Conservation (phyloP, 2,113 vertebrate species). For the Ivindomyrus marchei region DNA sequence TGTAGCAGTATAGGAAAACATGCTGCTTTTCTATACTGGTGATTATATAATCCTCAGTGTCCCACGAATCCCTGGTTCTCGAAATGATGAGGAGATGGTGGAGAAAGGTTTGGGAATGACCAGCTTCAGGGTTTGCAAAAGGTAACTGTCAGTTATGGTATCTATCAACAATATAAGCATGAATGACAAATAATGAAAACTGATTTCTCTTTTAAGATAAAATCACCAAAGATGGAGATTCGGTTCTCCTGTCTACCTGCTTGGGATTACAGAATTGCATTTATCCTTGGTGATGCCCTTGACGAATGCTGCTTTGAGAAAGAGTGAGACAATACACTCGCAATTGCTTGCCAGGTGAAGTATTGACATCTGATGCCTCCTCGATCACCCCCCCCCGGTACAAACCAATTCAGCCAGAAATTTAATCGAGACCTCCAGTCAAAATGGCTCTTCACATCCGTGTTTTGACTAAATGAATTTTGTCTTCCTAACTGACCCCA, state of each 20-base stretch:
- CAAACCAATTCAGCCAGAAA: background rate
- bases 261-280: background rate
- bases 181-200: background rate
- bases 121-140: background rate
- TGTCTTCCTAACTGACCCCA: constrained; percentile 31
- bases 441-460: background rate
- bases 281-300: background rate
- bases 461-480: constrained; percentile 8
- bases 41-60: background rate
- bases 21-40: background rate
- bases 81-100: background rate
- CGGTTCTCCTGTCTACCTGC: background rate
- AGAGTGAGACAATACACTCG: background rate
- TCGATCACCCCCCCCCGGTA: background rate
- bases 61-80: background rate
- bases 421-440: background rate
- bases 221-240: background rate
- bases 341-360: background rate
- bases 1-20: background rate
- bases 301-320: background rate
- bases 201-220: background rate
- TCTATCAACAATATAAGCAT: background rate
- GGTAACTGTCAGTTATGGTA: background rate
- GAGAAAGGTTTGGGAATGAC: background rate
- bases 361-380: background rate